Conservation (phyloP, 2,797 vertebrate genomes). For the Cryptoprocta ferox region DNA sequence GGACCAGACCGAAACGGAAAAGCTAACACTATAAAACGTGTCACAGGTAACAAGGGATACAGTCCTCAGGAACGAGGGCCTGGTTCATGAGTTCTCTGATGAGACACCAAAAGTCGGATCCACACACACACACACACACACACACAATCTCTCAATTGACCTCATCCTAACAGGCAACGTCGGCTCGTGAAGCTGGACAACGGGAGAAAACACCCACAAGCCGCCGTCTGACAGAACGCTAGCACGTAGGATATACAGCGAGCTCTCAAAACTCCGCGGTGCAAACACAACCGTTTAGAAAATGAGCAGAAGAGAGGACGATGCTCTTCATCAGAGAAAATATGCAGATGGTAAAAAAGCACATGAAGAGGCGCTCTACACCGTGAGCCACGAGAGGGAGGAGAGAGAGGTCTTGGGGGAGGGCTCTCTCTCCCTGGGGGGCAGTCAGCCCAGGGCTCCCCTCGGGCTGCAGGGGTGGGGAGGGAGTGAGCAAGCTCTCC, state of each 20-base stretch:
- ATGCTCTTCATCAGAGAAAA: background rate
- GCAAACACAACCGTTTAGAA: background rate
- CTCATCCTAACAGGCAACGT: background rate
- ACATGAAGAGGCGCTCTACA: background rate
- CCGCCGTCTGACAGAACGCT: background rate
- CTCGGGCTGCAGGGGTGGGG: background rate
- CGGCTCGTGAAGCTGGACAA: background rate
- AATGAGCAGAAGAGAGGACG: background rate
- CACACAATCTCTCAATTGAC: background rate
- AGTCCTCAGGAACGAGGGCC: background rate
- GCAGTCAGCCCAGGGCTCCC: background rate
- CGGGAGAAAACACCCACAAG: background rate
- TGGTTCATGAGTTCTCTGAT: background rate
- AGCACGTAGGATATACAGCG: background rate
- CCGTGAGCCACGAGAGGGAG: background rate
- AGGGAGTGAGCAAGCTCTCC: background rate
- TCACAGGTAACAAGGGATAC: background rate
- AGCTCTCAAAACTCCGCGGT: background rate
- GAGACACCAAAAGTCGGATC: background rate
- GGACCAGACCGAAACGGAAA: background rate
- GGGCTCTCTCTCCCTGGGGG: background rate
- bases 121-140: background rate
- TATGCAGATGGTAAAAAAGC: background rate
- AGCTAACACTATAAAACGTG: background rate
- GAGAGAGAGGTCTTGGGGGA: background rate